phyloP scores from a whole-genome alignment of 92 coral and sea anemone genomes.

The Diadumene lineata region DNA sequence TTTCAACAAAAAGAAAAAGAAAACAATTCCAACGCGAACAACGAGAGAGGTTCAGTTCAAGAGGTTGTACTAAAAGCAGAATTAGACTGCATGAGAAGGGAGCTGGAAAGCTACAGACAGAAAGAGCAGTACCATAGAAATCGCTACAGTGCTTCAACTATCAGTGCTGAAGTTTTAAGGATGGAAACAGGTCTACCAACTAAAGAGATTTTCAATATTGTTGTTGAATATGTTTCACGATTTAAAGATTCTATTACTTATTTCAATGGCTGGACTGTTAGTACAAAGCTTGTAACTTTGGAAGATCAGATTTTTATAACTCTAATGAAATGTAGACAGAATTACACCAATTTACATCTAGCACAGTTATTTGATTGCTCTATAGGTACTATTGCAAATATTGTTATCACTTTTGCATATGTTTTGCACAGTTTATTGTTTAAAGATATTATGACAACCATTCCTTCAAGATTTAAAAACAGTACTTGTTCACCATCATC shows the following conservation, averaged over 20 bases:
- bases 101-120: constrained; percentile 7
- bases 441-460: neutral
- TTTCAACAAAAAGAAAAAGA: neutral
- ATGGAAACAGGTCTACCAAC: constrained; percentile 6
- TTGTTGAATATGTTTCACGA: neutral
- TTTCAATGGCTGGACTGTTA: constrained; percentile 59
- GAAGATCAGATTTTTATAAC: constrained; percentile 38
- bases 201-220: neutral
- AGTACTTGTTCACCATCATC: neutral
- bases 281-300: constrained; percentile 25
- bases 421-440: neutral
- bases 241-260: constrained; percentile 19
- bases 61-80: constrained; percentile 22
- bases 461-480: neutral
- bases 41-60: neutral
- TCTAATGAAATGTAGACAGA: constrained; percentile 50
- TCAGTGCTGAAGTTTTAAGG: neutral
- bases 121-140: neutral
- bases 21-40: neutral
- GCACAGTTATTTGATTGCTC: constrained; percentile 43
- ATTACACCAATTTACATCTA: constrained; percentile 56
- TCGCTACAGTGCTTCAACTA: neutral
- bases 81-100: constrained; percentile 11
- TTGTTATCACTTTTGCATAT: neutral
- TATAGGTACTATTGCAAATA: neutral